A percentile compares a stretch with the other conserved stretches of the same genome.
Evolutionary conservation across 2,888 invertebrate genomes (phyloP).

Genomic region (Tipula vernalis): DNA sequence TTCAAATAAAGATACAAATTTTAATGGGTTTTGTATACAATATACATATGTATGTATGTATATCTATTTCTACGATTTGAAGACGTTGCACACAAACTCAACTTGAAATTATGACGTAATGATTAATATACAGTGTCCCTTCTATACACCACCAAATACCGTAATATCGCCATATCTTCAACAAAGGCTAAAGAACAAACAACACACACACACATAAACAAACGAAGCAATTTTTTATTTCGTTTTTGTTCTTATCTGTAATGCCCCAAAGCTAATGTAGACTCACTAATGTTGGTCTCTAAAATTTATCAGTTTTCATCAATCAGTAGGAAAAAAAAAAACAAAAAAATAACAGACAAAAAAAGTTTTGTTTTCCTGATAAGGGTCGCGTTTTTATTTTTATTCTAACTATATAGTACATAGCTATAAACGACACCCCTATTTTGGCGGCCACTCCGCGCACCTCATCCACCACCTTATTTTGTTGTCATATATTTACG

Average conservation of each 20-base stretch:
- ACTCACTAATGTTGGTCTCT: constrained; percentile 20
- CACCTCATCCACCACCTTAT: not conserved
- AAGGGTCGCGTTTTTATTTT: constrained; percentile 11
- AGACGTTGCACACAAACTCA: not conserved
- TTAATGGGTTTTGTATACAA: not conserved
- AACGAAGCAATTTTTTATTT: not conserved
- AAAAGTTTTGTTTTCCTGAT: constrained; percentile 9
- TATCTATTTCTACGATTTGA: not conserved
- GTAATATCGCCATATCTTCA: not conserved
- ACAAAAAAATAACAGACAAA: not conserved
- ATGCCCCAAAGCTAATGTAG: constrained; percentile 10
- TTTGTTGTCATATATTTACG: not conserved
- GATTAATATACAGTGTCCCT: not conserved
- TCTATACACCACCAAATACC: not conserved
- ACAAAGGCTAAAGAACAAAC: not conserved
- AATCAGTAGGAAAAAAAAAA: constrained; percentile 28
- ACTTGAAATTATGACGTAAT: not conserved
- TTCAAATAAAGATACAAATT: not conserved
- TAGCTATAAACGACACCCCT: not conserved
- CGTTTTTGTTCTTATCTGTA: not conserved
- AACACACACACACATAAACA: not conserved
- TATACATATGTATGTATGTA: not conserved
- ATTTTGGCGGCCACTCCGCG: not conserved
- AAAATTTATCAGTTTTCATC: constrained; percentile 34
- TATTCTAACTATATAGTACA: not conserved